These are phyloP conservation scores for Dusona sp. DNA, from an alignment of 2,888 invertebrate genomes.

Conservation along the genomic window DNA sequence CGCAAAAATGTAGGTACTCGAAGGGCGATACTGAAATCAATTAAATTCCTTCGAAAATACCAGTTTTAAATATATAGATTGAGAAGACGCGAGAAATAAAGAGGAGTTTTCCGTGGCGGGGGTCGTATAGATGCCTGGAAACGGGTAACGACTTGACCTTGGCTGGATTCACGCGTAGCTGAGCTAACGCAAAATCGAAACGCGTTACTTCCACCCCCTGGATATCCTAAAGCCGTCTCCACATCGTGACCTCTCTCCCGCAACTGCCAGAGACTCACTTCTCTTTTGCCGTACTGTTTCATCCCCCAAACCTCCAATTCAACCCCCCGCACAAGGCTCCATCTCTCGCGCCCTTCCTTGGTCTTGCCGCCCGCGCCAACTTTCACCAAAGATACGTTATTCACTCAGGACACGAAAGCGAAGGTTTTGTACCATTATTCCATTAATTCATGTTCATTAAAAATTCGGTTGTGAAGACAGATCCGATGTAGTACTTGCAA, in stretches of 20 bases:
- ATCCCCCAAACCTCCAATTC: not conserved
- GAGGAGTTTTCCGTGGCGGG: slow-evolving; percentile 51
- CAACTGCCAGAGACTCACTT: slow-evolving; percentile 31
- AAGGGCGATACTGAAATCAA: not conserved
- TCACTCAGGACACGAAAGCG: not conserved
- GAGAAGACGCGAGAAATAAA: slow-evolving; percentile 9
- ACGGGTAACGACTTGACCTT: slow-evolving; percentile 84
- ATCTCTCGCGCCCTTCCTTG: slow-evolving; percentile 4
- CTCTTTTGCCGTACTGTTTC: slow-evolving; percentile 17
- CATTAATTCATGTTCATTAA: not conserved
- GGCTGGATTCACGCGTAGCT: slow-evolving; percentile 85
- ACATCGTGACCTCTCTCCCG: slow-evolving; percentile 76
- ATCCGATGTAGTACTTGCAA: not conserved
- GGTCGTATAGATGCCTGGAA: slow-evolving; percentile 78
- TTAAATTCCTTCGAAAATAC: not conserved
- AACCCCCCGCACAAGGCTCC: not conserved
- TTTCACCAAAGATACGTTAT: not conserved
- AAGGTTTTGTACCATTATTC: not conserved
- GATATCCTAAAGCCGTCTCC: slow-evolving; percentile 84
- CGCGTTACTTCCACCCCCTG: slow-evolving; percentile 84
- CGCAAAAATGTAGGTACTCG: not conserved
- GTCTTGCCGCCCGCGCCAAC: not conserved
- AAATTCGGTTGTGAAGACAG: not conserved
- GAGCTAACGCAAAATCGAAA: slow-evolving; percentile 85
- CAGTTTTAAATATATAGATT: not conserved